Base-by-base conservation (phyloP, 2,888 invertebrate genomes). In the Andricus quercusramuli region DNA sequence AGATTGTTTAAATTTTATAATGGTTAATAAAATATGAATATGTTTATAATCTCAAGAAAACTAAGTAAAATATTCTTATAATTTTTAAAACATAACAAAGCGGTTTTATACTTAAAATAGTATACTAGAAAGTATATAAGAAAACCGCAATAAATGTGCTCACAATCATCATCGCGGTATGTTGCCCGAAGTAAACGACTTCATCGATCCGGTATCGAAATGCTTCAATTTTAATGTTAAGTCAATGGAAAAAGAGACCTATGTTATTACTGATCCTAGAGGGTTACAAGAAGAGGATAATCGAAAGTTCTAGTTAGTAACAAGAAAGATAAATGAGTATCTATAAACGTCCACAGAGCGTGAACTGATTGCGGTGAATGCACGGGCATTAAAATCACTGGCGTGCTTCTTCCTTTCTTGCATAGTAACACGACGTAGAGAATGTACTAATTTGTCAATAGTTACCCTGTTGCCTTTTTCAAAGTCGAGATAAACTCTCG, bases 331-430 rank as follows among this genome's bases (percentile, higher is more conserved):
- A 32, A 74, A 74, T 74, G 74, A n/a, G 74, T n/a, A 74, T 74
- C 51, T 32, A 74, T 74, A 74, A 74, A 74, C 51, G 32, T 56
- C 32, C 56, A 9, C 47, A 74, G 56, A 74, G 74, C 74, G 56
- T 56, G 56, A 56, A 74, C 74, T 74, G 56, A 74, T 74, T 74
- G 74, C 74, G 51, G 56, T 74, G 51, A 56, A 74, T 74, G 74
- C 32, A 51, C 51, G n/a, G 70, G 74, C 74, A 74, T 74, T 74
- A 74, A 74, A 74, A 32, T 74, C 74, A 74, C 74, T 74, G 56
- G 32, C 51, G 32, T 74, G 74, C 74, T 56, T 74, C 74, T 74
- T 56, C 56, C 74, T n/a, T 74, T 74, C 74, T 29, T n/a, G 74
- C 74, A 56, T 51, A 11, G 70, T 70, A 68, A 68, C 44, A 67